Evolutionary conservation across 2,113 vertebrate genomes (phyloP).

Genomic region (Suricata suricatta): DNA sequence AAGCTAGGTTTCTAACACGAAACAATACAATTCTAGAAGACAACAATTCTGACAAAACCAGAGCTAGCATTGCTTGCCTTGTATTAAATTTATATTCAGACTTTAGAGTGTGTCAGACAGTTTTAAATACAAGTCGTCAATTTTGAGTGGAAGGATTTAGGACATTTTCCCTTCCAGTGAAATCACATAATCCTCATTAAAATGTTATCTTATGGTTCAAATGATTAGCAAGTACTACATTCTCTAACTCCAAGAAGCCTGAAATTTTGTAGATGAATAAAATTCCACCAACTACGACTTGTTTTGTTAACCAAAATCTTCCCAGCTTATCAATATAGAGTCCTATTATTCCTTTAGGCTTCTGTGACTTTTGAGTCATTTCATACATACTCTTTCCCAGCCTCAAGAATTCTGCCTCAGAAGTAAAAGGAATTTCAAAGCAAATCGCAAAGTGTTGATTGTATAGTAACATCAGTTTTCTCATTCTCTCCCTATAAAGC

Average conservation of each 20-base stretch:
- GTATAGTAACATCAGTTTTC: not conserved
- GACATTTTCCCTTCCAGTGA: slow-evolving; percentile 67
- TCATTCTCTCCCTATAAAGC: not conserved
- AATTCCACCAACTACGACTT: not conserved
- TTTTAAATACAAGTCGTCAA: slow-evolving; percentile 50
- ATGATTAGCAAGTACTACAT: slow-evolving; percentile 40
- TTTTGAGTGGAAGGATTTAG: slow-evolving; percentile 59
- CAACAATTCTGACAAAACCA: not conserved
- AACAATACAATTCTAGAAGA: not conserved
- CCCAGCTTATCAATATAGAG: slow-evolving; percentile 6
- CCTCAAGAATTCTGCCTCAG: not conserved
- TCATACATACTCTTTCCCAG: not conserved
- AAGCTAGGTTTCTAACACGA: not conserved
- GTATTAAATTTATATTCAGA: not conserved
- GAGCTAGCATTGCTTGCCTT: not conserved
- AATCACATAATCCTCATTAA: slow-evolving; percentile 60
- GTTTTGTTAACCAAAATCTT: slow-evolving; percentile 40
- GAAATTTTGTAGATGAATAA: slow-evolving; percentile 46
- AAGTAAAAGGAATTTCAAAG: slow-evolving; percentile 12
- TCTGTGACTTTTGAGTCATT: not conserved
- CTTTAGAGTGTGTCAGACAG: slow-evolving; percentile 51
- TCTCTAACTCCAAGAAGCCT: slow-evolving; percentile 50
- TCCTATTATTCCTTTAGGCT: slow-evolving; percentile 3
- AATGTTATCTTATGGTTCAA: slow-evolving; percentile 57
- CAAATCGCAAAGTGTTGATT: not conserved